Conservation (phyloP, 2,113 vertebrate genomes). For the Piaya cayana region DNA sequence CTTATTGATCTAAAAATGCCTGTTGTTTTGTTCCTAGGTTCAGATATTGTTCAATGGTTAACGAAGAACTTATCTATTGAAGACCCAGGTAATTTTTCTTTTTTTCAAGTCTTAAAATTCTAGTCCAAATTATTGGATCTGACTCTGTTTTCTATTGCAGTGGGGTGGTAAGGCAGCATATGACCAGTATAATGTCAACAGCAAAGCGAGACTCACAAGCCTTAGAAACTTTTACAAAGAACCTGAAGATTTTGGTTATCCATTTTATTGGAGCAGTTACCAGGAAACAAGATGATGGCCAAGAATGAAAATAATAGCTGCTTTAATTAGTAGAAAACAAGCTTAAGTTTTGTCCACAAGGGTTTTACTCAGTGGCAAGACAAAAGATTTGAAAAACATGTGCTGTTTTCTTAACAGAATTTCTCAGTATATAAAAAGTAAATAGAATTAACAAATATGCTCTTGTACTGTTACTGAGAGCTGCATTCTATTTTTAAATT, state of each 20-base stretch:
- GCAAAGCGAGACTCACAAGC: neutral
- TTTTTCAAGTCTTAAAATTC: neutral
- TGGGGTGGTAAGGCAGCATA: neutral
- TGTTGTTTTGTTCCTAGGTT: conserved; percentile 82
- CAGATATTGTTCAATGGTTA: conserved; percentile 98
- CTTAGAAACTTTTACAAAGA: neutral
- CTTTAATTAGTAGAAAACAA: neutral
- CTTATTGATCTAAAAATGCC: neutral
- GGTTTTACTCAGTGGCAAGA: neutral
- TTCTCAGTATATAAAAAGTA: neutral
- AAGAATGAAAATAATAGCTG: neutral
- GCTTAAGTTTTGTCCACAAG: neutral
- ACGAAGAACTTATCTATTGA: conserved; percentile 95
- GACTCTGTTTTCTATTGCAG: neutral
- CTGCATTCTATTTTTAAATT: neutral
- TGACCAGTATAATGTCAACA: neutral
- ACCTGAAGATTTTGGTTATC: neutral
- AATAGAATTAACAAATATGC: neutral
- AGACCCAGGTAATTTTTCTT: conserved; percentile 89
- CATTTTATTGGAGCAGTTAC: neutral
- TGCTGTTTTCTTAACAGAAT: neutral
- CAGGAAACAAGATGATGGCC: neutral
- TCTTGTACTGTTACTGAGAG: neutral
- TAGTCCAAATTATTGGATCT: neutral
- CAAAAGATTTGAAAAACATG: neutral